A percentile compares a stretch with the other conserved stretches of the same genome.
phyloP scores from a whole-genome alignment of 2,888 invertebrate species.

The Iselma pallidipennis region DNA sequence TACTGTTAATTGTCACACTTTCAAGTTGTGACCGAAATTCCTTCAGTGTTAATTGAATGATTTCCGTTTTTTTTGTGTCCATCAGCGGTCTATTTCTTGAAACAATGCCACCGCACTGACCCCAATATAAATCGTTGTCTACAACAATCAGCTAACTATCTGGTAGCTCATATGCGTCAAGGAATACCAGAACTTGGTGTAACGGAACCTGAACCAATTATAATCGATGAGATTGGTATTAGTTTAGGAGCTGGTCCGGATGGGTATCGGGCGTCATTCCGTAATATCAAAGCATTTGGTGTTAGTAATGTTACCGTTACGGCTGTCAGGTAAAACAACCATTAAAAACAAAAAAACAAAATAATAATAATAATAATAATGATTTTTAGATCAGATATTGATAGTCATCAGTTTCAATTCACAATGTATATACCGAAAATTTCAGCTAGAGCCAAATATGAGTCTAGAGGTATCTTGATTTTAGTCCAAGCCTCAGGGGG shows the following conservation, averaged over 20 bases:
- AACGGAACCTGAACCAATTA: conserved; percentile 74
- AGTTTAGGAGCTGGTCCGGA: conserved; percentile 80
- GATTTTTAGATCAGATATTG: conserved; percentile 69
- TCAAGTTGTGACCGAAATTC: neutral
- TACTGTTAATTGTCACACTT: neutral
- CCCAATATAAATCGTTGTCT: conserved; percentile 74
- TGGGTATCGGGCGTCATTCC: conserved; percentile 80
- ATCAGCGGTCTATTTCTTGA: conserved; percentile 69
- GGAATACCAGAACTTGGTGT: conserved; percentile 77
- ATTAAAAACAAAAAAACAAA: neutral
- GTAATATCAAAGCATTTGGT: conserved; percentile 78
- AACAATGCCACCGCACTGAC: conserved; percentile 72
- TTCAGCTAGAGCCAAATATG: conserved; percentile 76
- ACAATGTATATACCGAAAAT: conserved; percentile 81
- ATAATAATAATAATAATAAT: neutral
- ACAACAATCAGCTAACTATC: conserved; percentile 72
- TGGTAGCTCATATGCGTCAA: conserved; percentile 70
- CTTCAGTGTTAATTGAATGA: neutral
- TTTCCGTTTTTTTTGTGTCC: neutral
- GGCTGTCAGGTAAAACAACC: conserved; percentile 68
- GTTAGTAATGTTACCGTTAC: conserved; percentile 80
- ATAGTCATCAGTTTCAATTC: conserved; percentile 79
- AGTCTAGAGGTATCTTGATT: conserved; percentile 78
- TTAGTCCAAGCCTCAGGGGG: conserved; percentile 82
- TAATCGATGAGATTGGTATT: conserved; percentile 82